phyloP scores from a whole-genome alignment of 2,888 invertebrate genomes.

The Resseliella maxima region DNA sequence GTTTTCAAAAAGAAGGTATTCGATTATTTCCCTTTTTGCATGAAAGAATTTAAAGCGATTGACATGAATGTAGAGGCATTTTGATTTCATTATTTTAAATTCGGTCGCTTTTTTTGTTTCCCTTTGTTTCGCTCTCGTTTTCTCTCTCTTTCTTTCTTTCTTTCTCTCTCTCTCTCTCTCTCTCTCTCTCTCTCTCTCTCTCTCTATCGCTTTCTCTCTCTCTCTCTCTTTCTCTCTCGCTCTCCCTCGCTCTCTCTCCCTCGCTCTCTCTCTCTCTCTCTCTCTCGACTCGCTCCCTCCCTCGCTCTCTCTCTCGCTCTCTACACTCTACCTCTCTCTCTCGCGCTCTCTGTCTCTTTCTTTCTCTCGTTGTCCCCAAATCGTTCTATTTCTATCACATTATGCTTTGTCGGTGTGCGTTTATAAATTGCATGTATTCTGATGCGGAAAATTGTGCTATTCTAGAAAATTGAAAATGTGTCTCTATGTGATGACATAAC shows the following conservation, averaged over 20 bases:
- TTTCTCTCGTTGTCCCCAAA: not conserved
- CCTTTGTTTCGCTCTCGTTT: not conserved
- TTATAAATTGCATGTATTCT: constrained; percentile 45
- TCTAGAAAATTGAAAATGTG: constrained; percentile 47
- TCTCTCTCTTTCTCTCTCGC: not conserved
- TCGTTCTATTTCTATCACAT: not conserved
- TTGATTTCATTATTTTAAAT: not conserved
- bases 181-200: no score
- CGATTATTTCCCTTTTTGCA: constrained; percentile 32
- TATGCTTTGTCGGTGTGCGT: not conserved
- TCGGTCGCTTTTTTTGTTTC: not conserved
- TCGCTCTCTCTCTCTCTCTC: not conserved
- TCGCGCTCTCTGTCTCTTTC: not conserved
- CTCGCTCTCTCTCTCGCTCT: not conserved
- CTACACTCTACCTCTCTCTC: no score
- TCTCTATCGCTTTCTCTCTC: no score
- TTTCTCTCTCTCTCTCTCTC: not conserved
- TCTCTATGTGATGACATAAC: constrained; percentile 53
- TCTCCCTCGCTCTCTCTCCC: not conserved
- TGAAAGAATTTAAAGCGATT: constrained; percentile 44
- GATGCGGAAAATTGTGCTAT: constrained; percentile 51
- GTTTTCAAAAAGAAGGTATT: constrained; percentile 12
- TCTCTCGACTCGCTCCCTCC: not conserved
- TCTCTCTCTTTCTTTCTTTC: not conserved
- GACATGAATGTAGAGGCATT: constrained; percentile 11